Evolutionary conservation across 2,797 vertebrate genomes (phyloP), one percentile per base, ranked within the genome.

Genomic region (Cirrhinus mrigala): DNA sequence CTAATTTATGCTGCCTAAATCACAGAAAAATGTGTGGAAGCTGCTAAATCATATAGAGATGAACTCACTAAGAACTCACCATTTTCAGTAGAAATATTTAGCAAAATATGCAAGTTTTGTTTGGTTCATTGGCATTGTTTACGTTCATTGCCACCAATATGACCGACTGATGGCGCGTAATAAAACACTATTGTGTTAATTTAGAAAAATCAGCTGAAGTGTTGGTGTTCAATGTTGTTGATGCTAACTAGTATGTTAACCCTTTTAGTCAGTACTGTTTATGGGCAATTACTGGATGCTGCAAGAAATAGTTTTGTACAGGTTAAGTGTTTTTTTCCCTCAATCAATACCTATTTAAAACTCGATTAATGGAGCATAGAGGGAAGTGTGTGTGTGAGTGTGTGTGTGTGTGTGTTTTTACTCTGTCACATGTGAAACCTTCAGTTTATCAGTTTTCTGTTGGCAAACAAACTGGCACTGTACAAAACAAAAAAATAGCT

Each of bases 381-480:
- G 18, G 9, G 8, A n/a, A n/a, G n/a, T n/a, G n/a, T 33, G 46
- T 14, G 64, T 20, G 18, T 52, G n/a, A 66, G 22, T 37, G 24
- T 54, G 22, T 11, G 11, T 70, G 33, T 12, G n/a, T 8, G 20
- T 40, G 66, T 33, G 54, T 18, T 10, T 33, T 52, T 54, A 44
- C 52, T 44, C 22, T 48, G 46, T 68, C 22, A 66, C 27, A 37
- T 29, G 14, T 29, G 27, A 48, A 60, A 82, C 22, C 16, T 9
- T 20, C 16, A 11, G 3, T 71, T 79, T 73, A 15, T 62, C 81
- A 62, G 54, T 46, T 84, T 37, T 69, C 0, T 58, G 12, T 82
- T 82, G 24, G 81, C 33, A 58, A 29, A 27, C 29, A 52, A 83
- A 83, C 62, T 64, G 58, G 46, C 16, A 18, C 74, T 54, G 37